These are phyloP conservation scores for Dioctria rufipes DNA, from an alignment of 2,888 invertebrate species.

Conservation along the genomic window DNA sequence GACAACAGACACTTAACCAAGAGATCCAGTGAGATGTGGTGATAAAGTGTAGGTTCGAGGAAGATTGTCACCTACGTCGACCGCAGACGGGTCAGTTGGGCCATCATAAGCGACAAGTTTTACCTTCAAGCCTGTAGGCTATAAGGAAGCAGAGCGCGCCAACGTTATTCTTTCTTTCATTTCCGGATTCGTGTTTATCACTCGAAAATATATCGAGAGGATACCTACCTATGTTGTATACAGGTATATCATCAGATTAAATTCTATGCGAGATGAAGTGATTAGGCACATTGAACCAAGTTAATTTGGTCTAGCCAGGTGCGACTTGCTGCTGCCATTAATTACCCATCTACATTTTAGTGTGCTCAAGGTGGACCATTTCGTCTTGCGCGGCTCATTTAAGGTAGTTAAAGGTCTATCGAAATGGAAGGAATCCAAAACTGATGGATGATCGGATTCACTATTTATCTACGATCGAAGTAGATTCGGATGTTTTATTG, in stretches of 20 bases:
- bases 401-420: not conserved
- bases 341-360: not conserved
- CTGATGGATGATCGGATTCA: not conserved
- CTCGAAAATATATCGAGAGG: not conserved
- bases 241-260: not conserved
- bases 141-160: no score
- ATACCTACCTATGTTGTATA: not conserved
- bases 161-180: not conserved
- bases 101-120: constrained; percentile 12
- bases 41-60: constrained; percentile 25
- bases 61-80: constrained; percentile 44
- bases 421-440: not conserved
- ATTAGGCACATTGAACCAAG: constrained; percentile 14
- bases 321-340: constrained; percentile 24
- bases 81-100: not conserved
- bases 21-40: constrained; percentile 34
- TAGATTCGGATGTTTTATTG: constrained; percentile 10
- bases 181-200: constrained; percentile 12
- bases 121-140: not conserved
- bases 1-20: constrained; percentile 35
- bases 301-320: constrained; percentile 29
- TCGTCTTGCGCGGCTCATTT: not conserved
- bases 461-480: not conserved
- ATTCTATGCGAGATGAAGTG: constrained; percentile 38
- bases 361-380: not conserved